Conservation (phyloP, 2,797 vertebrate genomes). For the Pseudomugil gertrudae region DNA sequence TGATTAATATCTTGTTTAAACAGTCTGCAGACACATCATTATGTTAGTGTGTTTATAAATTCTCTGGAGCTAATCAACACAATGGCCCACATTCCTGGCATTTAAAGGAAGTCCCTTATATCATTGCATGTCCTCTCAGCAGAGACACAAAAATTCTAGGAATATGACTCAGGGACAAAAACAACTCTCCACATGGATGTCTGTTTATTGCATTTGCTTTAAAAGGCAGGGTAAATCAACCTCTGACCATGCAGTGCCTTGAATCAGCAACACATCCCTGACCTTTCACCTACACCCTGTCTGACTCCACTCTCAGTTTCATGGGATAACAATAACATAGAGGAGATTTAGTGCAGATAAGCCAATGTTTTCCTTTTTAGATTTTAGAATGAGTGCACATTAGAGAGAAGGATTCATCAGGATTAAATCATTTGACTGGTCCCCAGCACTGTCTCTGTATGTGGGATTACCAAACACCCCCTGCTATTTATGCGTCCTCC, state of each 20-base stretch:
- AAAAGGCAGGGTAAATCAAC: constrained; percentile 38
- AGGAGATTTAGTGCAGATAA: constrained; percentile 16
- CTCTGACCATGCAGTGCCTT: constrained; percentile 31
- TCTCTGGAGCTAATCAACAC: constrained; percentile 84
- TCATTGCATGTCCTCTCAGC: constrained; percentile 69
- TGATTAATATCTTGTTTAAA: constrained; percentile 90
- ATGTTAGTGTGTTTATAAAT: constrained; percentile 81
- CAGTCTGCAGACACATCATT: constrained; percentile 80
- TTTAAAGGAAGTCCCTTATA: constrained; percentile 75
- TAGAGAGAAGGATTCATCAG: constrained; percentile 34
- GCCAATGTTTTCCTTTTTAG: constrained; percentile 40
- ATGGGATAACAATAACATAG: constrained; percentile 41
- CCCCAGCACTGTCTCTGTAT: constrained; percentile 32
- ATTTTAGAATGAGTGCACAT: constrained; percentile 32
- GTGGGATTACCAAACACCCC: constrained; percentile 47
- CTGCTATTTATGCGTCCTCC: constrained; percentile 27
- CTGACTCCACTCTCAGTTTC: constrained; percentile 32
- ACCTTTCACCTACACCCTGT: constrained; percentile 36
- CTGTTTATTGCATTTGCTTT: constrained; percentile 62
- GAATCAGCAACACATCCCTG: constrained; percentile 40
- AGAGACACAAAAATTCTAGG: constrained; percentile 69
- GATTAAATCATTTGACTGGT: constrained; percentile 39
- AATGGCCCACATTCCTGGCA: constrained; percentile 83
- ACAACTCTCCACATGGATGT: constrained; percentile 38
- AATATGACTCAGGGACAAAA: constrained; percentile 66